phyloP scores from a whole-genome alignment of 2,888 invertebrate genomes.

The Stenurella melanura region DNA sequence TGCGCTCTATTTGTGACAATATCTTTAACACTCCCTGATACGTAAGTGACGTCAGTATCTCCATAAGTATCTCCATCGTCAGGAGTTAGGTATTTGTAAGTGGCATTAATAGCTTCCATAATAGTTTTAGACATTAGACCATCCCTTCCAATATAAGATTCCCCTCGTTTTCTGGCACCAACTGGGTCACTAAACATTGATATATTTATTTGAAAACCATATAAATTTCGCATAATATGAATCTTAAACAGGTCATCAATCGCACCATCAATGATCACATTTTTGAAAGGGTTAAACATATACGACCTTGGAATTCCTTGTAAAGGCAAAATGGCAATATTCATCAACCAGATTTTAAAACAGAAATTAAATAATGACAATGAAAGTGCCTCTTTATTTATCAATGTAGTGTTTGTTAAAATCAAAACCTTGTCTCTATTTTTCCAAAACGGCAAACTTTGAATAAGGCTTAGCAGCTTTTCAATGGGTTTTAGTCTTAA shows the following conservation, averaged over 20 bases:
- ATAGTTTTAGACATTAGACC: conserved; percentile 10
- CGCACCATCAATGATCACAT: background rate
- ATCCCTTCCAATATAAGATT: conserved; percentile 19
- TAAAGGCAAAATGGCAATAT: background rate
- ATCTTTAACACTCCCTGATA: background rate
- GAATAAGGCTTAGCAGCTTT: background rate
- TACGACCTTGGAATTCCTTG: background rate
- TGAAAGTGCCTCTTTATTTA: background rate
- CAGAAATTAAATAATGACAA: background rate
- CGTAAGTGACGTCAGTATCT: background rate
- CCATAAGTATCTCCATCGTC: conserved; percentile 28
- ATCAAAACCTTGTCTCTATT: conserved; percentile 10
- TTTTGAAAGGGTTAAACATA: conserved; percentile 5
- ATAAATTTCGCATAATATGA: conserved; percentile 3
- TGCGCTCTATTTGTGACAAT: background rate
- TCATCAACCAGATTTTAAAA: conserved; percentile 9
- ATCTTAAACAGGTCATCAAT: background rate
- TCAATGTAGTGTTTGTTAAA: background rate
- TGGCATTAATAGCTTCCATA: conserved; percentile 29
- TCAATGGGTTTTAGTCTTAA: background rate
- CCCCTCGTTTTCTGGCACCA: background rate
- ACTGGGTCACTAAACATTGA: conserved; percentile 22
- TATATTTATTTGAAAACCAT: conserved; percentile 21
- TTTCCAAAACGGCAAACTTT: conserved; percentile 6
- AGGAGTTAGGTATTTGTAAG: background rate